Evolutionary conservation across 2,888 invertebrate species (phyloP), one percentile per base, ranked within the genome.

Genomic region (Lysandra coridon): DNA sequence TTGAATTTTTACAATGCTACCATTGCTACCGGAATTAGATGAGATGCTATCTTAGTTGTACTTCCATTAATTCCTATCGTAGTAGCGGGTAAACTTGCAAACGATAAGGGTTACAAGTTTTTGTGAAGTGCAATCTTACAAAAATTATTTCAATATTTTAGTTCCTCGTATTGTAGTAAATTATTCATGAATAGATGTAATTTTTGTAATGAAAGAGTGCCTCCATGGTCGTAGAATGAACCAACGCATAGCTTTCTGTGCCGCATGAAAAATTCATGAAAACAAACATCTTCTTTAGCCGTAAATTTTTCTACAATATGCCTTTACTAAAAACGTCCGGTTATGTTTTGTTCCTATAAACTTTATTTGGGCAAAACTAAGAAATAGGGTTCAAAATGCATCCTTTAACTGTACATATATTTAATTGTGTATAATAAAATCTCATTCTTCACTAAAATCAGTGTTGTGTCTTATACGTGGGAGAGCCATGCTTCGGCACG

Each of bases 221-320:
- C 76, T 80, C 78, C 73, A 78, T 57, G 78, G 75, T 33, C 73
- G 78, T 81, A 79, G 77, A 81, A 82, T 79, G 81, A 83, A 82
- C 81, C 78, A 82, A 77, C 83, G 81, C 82, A 81, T 84, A 82
- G 83, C 80, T 82, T 82, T 83, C 80, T 85, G 83, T 83, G 83
- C 80, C 75, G 75, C 81, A 83, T 84, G 82, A 83, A 85, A 86
- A 83, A 86, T 84, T 84, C 83, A 85, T 85, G 82, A 83, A 79
- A 80, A 78, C 80, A 81, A 80, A 79, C 83, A 83, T 80, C 79
- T 79, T 37, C 82, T 75, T 79, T 79, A 79, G 80, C 80, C 75
- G 78, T 80, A 79, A 78, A 79, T 78, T 57, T 78, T 40, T 10
- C 73, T 44, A 74, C 69, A 44, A 44, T 74, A 74, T 74, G 73